A percentile compares a stretch with the other conserved stretches of the same genome.
These are phyloP conservation scores for Maniola hyperantus DNA, from an alignment of 2,888 invertebrate species.

Conservation along the genomic window DNA sequence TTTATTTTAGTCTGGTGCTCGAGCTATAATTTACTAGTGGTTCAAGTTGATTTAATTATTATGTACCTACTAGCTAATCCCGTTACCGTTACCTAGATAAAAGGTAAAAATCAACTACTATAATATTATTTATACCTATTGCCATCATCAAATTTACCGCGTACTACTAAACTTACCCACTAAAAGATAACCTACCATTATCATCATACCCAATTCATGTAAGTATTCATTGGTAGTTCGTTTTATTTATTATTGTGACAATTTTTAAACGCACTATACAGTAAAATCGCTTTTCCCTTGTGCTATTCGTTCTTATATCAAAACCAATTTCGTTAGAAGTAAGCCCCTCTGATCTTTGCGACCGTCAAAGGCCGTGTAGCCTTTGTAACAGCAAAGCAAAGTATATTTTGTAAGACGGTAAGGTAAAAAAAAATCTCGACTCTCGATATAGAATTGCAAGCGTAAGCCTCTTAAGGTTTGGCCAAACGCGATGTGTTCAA, in stretches of 20 bases:
- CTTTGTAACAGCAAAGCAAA: constrained; percentile 12
- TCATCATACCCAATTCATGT: background rate
- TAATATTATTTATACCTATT: too few species aligned
- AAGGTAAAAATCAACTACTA: too few species aligned
- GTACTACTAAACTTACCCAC: too few species aligned
- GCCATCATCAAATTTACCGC: too few species aligned
- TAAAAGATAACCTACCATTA: background rate
- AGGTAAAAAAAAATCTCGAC: constrained; percentile 20
- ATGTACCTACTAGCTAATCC: too few species aligned
- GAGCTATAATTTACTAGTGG: too few species aligned
- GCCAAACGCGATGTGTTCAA: background rate
- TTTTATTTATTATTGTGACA: background rate
- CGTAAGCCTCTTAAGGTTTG: constrained; percentile 3
- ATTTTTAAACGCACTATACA: background rate
- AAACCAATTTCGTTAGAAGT: constrained; percentile 15
- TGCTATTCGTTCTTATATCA: background rate
- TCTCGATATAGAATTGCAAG: constrained; percentile 27
- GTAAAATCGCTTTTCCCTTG: constrained; percentile 3
- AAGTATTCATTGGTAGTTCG: background rate
- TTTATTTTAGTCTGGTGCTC: too few species aligned
- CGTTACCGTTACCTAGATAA: too few species aligned
- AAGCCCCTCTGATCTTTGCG: constrained; percentile 2
- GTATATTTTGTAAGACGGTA: constrained; percentile 12
- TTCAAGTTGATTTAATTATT: too few species aligned
- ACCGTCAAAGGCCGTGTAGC: constrained; percentile 5